Conservation (phyloP, 1,140 invertebrate genomes). For the Drosophila pandora region DNA sequence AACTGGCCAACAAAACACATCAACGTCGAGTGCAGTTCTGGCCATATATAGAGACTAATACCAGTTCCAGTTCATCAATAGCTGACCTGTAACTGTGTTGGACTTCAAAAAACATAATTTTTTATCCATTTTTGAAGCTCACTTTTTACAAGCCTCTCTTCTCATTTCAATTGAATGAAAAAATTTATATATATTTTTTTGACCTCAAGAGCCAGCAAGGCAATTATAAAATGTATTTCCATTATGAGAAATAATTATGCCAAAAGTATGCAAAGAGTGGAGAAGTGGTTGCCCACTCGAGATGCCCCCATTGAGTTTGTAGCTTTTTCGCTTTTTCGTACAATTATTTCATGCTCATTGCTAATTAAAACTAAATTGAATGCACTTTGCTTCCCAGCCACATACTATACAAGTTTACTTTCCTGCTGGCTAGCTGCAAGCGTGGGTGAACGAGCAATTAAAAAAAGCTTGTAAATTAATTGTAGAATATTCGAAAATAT, state of each 20-base stretch:
- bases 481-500: not conserved
- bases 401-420: conserved; percentile 17
- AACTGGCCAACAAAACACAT: conserved; percentile 16
- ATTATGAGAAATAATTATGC: conserved; percentile 74
- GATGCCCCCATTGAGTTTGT: conserved; percentile 68
- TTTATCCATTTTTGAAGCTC: not conserved
- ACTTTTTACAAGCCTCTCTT: conserved; percentile 10
- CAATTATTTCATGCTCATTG: conserved; percentile 79
- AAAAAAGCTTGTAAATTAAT: not conserved
- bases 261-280: conserved; percentile 46
- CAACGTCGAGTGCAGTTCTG: conserved; percentile 9
- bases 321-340: conserved; percentile 49
- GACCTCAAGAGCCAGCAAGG: conserved; percentile 42
- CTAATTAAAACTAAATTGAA: conserved; percentile 82
- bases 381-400: conserved; percentile 29
- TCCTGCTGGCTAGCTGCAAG: not conserved
- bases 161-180: conserved; percentile 53
- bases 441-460: not conserved
- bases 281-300: conserved; percentile 55
- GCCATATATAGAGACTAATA: conserved; percentile 37
- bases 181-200: conserved; percentile 14
- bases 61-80: not conserved
- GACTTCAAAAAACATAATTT: too few relatives aligned
- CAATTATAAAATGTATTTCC: conserved; percentile 75
- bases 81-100: not conserved